Conservation (phyloP, 2,888 invertebrate genomes). For the Cancer borealis region DNA sequence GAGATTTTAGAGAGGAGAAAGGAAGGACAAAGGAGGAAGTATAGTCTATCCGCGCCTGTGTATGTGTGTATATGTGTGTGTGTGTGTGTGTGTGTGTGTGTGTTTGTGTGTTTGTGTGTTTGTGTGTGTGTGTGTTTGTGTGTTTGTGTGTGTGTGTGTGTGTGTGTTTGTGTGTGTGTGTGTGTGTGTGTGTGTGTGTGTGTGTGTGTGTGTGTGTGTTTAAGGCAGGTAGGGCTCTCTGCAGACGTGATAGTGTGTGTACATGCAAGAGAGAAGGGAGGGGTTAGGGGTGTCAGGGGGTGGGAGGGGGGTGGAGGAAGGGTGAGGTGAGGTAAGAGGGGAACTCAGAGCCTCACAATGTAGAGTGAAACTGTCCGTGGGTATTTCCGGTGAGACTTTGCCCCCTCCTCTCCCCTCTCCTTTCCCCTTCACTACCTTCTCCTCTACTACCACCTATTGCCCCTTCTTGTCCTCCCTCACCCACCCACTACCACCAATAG, state of each 20-base stretch:
- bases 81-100: background rate
- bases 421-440: background rate
- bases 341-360: background rate
- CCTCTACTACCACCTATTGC: background rate
- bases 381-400: background rate
- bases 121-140: slow-evolving; percentile 30
- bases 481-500: background rate
- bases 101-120: background rate
- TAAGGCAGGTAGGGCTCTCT: background rate
- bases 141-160: no score
- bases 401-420: background rate
- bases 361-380: slow-evolving; percentile 17
- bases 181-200: slow-evolving; percentile 30
- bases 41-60: background rate
- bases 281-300: background rate
- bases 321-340: background rate
- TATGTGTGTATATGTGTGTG: no score
- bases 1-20: slow-evolving; percentile 3
- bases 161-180: background rate
- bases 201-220: slow-evolving; percentile 36
- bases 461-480: background rate
- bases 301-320: background rate
- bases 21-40: slow-evolving; percentile 21
- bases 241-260: background rate
- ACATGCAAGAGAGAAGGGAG: background rate